Percentiles rank a stretch among this genome's conserved stretches.
Evolutionary conservation across 1,140 invertebrate species (phyloP).

Genomic region (Drosophila sproati): DNA sequence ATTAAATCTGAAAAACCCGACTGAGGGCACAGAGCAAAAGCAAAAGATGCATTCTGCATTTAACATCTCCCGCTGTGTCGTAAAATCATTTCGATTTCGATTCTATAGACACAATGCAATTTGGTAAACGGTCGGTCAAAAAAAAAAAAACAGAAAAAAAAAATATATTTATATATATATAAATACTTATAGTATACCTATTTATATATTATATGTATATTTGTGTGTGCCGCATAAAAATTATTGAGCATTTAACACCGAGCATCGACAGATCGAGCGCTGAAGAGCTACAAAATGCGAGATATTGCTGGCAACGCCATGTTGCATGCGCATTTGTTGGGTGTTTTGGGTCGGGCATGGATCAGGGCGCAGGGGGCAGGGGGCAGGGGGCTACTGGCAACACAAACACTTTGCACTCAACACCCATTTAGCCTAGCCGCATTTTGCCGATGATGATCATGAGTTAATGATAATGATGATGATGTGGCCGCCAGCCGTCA

Average conservation of each 20-base stretch:
- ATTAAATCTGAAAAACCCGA: conserved; percentile 69
- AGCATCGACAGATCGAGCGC: conserved; percentile 38
- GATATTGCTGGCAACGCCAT: conserved; percentile 48
- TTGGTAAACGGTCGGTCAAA: conserved; percentile 27
- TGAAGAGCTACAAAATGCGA: conserved; percentile 56
- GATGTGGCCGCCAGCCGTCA: conserved; percentile 61
- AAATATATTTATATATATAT: conserved; percentile 15
- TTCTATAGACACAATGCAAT: conserved; percentile 48
- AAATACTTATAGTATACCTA: conserved; percentile 1
- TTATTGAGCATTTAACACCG: conserved; percentile 79
- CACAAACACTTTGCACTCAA: conserved; percentile 81
- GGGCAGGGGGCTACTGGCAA: conserved; percentile 34
- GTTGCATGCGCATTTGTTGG: conserved; percentile 52
- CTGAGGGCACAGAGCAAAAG: conserved; percentile 29
- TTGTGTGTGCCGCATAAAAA: conserved; percentile 53
- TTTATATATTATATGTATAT: conserved; percentile 2
- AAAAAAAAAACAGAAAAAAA: conserved; percentile 5
- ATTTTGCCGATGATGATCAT: conserved; percentile 7
- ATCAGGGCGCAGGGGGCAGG: background rate
- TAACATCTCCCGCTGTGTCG: conserved; percentile 66
- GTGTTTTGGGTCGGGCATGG: conserved; percentile 5
- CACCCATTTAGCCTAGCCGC: conserved; percentile 73
- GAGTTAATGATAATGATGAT: conserved; percentile 48
- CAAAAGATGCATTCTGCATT: conserved; percentile 63
- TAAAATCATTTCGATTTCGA: conserved; percentile 43